Base-by-base conservation (phyloP, 1,140 invertebrate species). In the Bradynema listronoti region DNA sequence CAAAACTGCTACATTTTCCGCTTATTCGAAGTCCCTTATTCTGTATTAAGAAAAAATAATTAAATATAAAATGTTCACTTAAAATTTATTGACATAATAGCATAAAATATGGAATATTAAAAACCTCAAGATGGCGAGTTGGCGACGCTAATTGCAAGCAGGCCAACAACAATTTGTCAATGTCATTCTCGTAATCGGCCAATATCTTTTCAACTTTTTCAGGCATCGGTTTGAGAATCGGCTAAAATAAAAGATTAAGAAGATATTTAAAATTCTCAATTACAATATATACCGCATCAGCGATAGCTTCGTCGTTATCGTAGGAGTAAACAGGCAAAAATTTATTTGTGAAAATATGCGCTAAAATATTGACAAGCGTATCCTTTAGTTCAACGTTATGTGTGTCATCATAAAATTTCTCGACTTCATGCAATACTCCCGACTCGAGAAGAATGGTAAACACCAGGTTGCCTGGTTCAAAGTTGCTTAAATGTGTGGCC, bases 401-500 rank as follows among this genome's bases (percentile, higher is more conserved):
- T 22, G 11, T 27, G 5, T 63, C 34, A 2, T 58, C 53, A 19
- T 50, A 22, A 1, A 22, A 41, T 29, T 58, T 51, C 36, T 71
- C 66, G 29, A 72, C 50, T 27, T 57, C 25, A 47, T 76, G 75
- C 39, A 76, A 58, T 29, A 57, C 59, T 9, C 76, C 76, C 32
- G 61, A 59, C 34, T 76, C 72, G 22, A 76, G 56, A 9, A 76
- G 55, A 43, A 70, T 51, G 25, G 75, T 57, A 39, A 76, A 78
- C 4, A 78, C 43, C 14, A 76, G 52, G 56, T 77, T 76, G 30
- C 73, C 73, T 5, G 75, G 73, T 30, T 78, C 66, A 25, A 55
- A 62, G 2, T 53, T 47, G 22, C 65, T 51, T 32, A 77, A 60
- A 54, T 70, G 66, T n/a, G 65, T 46, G 19, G 71, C 75, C 32